Percentiles rank a stretch among this genome's conserved stretches.
Evolutionary conservation across 2,888 invertebrate genomes (phyloP).

Genomic region (Drosophila neonasuta): DNA sequence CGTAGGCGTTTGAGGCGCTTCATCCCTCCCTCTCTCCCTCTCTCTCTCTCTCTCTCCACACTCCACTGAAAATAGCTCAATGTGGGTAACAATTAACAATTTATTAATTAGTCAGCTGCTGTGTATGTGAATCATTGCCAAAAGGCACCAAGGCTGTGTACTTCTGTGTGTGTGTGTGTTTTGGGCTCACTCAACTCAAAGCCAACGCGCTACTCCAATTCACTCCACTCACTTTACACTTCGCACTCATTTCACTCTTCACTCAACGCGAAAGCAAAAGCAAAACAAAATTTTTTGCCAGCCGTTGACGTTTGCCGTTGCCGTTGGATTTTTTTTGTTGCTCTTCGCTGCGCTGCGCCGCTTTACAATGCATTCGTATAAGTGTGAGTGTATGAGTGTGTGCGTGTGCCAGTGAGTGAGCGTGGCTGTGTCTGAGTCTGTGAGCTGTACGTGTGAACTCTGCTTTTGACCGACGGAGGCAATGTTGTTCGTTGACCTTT

Average conservation of each 20-base stretch:
- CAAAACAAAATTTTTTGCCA: conserved; percentile 65
- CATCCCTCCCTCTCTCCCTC: conserved; percentile 20
- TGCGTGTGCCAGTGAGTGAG: conserved; percentile 45
- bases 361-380: conserved; percentile 37
- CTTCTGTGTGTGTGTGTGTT: conserved; percentile 15
- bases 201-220: conserved; percentile 26
- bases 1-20: conserved; percentile 40
- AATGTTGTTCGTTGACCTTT: conserved; percentile 77
- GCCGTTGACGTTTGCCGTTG: conserved; percentile 45
- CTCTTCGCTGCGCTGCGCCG: conserved; percentile 49
- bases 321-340: conserved; percentile 51
- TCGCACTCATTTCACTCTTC: conserved; percentile 66
- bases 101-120: conserved; percentile 52
- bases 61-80: conserved; percentile 55
- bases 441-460: conserved; percentile 69
- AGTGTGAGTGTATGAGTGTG: conserved; percentile 24
- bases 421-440: conserved; percentile 11
- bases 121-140: conserved; percentile 55
- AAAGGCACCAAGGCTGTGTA: conserved; percentile 43
- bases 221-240: conserved; percentile 28
- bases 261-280: conserved; percentile 73
- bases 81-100: conserved; percentile 67
- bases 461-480: conserved; percentile 77
- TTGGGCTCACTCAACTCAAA: conserved; percentile 20
- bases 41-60: neutral